phyloP scores from a whole-genome alignment of 2,797 vertebrate species.

The Lepilemur septentrionalis region DNA sequence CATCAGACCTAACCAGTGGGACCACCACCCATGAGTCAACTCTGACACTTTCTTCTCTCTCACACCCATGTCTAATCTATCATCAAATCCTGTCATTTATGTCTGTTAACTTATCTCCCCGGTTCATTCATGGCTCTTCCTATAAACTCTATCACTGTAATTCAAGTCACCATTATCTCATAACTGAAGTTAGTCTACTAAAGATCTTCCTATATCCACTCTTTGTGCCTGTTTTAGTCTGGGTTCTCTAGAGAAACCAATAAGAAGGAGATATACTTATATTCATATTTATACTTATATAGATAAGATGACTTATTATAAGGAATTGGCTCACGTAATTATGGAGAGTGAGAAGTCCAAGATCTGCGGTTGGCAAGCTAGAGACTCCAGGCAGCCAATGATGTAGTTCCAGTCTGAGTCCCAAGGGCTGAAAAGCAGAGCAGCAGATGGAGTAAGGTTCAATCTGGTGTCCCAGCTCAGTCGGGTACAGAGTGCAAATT shows the following conservation, averaged over 20 bases:
- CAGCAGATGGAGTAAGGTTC: not conserved
- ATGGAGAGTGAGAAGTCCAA: not conserved
- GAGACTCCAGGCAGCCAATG: rapidly evolving
- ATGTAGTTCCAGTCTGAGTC: not conserved
- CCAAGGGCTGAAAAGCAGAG: not conserved
- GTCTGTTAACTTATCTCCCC: not conserved
- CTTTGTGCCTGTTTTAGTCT: not conserved
- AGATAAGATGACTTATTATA: not conserved
- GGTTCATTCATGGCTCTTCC: not conserved
- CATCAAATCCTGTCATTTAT: not conserved
- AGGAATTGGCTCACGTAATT: not conserved
- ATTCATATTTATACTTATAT: not conserved
- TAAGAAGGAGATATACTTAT: not conserved
- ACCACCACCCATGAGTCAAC: too few relatives aligned
- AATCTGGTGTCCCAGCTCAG: not conserved
- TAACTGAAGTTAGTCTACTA: not conserved
- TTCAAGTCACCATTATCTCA: not conserved
- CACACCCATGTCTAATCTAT: not conserved
- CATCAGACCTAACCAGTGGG: not conserved
- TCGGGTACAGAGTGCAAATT: not conserved
- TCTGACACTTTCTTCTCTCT: not conserved
- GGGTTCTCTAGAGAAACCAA: not conserved
- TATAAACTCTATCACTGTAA: not conserved
- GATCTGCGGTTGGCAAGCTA: not conserved
- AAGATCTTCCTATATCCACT: not conserved